Evolutionary conservation across 92 coral and sea anemone species (phyloP).

Genomic region (Parazoanthus swiftii): DNA sequence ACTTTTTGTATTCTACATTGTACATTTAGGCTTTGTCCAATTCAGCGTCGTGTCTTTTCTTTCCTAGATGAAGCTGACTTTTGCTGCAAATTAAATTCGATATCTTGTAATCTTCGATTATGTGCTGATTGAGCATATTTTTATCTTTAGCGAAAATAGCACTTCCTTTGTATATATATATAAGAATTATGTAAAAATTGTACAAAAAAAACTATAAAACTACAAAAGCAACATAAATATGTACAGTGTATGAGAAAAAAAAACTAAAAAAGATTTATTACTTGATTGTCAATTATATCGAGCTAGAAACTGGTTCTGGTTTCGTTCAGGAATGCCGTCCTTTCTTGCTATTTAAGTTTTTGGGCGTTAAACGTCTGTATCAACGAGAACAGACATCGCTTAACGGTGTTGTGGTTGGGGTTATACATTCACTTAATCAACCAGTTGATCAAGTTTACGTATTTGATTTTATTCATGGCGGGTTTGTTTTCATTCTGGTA

Average conservation of each 20-base stretch:
- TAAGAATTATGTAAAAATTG: slow-evolving; percentile 31
- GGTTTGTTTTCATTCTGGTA: background rate
- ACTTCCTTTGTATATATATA: slow-evolving; percentile 21
- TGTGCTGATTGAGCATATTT: background rate
- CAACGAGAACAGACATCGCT: too few species aligned
- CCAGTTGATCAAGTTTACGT: background rate
- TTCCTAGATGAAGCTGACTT: background rate
- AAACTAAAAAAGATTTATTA: slow-evolving; percentile 3
- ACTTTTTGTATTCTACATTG: background rate
- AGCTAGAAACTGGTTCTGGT: background rate
- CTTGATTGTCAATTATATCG: background rate
- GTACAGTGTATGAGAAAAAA: slow-evolving; percentile 13
- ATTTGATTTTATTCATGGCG: too few species aligned
- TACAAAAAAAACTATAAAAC: slow-evolving; percentile 44
- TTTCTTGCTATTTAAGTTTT: background rate
- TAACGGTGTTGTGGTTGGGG: too few species aligned
- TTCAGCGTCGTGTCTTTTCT: background rate
- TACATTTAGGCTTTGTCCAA: too few species aligned
- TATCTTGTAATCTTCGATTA: background rate
- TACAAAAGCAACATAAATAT: slow-evolving; percentile 45
- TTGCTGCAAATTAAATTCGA: background rate
- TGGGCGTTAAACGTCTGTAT: background rate
- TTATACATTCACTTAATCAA: background rate
- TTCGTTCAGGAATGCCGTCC: background rate
- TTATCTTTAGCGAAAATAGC: slow-evolving; percentile 12